These are phyloP conservation scores for Apodemus speciosus DNA, from an alignment of 2,113 vertebrate genomes.

Conservation along the genomic window DNA sequence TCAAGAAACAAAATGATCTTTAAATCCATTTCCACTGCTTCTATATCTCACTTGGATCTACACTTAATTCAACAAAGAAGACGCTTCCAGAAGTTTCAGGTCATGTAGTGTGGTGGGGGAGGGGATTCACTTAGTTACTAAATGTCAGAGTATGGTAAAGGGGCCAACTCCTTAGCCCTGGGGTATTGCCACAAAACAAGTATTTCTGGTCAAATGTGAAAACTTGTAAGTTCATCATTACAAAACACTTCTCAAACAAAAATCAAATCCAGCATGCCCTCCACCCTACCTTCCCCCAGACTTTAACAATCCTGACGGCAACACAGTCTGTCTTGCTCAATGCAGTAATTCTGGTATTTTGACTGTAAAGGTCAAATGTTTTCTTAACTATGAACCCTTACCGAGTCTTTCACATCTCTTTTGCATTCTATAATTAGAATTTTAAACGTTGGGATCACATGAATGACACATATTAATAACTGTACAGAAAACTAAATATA, in stretches of 20 bases:
- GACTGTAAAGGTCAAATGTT: slow-evolving; percentile 6
- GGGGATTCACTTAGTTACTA: neutral
- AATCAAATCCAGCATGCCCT: slow-evolving; percentile 24
- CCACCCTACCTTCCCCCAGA: neutral
- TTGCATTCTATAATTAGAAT: neutral
- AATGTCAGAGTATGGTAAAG: neutral
- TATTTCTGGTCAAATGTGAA: neutral
- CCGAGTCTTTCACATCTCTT: neutral
- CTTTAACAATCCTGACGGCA: neutral
- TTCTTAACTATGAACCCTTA: neutral
- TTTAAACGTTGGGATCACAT: slow-evolving; percentile 37
- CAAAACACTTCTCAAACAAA: slow-evolving; percentile 60
- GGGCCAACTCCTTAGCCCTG: neutral
- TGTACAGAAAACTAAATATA: slow-evolving; percentile 7
- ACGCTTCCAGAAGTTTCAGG: neutral
- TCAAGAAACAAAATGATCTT: slow-evolving; percentile 40
- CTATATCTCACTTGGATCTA: slow-evolving; percentile 18
- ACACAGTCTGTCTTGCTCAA: neutral
- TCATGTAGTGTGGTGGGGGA: neutral
- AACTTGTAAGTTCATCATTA: neutral
- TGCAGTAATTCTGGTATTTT: neutral
- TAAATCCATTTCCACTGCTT: neutral
- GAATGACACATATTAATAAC: neutral
- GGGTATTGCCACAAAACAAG: neutral
- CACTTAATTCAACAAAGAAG: neutral